phyloP scores from a whole-genome alignment of 2,888 invertebrate species.

The Netelia fuscicornis region DNA sequence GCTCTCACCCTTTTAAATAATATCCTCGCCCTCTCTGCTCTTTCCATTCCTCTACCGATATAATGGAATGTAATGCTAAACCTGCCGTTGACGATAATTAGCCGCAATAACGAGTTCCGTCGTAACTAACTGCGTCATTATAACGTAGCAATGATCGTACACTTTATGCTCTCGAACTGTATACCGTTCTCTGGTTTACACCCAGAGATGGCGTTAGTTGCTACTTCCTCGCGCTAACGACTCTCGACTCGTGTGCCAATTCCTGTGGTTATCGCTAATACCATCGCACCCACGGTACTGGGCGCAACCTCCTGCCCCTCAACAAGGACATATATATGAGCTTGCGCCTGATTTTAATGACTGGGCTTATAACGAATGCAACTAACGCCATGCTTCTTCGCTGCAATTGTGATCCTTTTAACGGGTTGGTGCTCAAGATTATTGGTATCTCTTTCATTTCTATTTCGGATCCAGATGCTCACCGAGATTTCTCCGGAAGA shows the following conservation, averaged over 20 bases:
- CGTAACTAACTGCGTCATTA: conserved; percentile 70
- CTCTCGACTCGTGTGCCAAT: conserved; percentile 23
- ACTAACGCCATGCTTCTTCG: conserved; percentile 10
- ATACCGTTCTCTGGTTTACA: conserved; percentile 34
- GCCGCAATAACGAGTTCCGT: conserved; percentile 66
- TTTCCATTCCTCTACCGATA: background rate
- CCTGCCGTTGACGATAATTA: conserved; percentile 68
- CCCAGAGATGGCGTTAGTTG: background rate
- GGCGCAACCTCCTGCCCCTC: background rate
- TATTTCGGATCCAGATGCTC: conserved; percentile 85
- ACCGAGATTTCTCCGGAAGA: conserved; percentile 88
- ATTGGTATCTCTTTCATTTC: conserved; percentile 23
- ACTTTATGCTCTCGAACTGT: conserved; percentile 52
- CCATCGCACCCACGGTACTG: conserved; percentile 22
- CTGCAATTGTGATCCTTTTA: background rate
- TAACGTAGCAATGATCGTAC: conserved; percentile 64
- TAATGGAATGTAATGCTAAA: conserved; percentile 64
- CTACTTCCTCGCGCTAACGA: conserved; percentile 30
- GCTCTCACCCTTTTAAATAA: conserved; percentile 48
- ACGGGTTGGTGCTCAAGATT: background rate
- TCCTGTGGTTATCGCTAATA: conserved; percentile 44
- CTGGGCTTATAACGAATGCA: background rate
- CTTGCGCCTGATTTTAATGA: conserved; percentile 29
- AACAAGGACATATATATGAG: conserved; percentile 8
- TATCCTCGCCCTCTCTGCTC: conserved; percentile 29